A percentile compares a stretch with the other conserved stretches of the same genome.
phyloP scores from a whole-genome alignment of 1,140 invertebrate species.

The Thaumatotibia leucotreta region DNA sequence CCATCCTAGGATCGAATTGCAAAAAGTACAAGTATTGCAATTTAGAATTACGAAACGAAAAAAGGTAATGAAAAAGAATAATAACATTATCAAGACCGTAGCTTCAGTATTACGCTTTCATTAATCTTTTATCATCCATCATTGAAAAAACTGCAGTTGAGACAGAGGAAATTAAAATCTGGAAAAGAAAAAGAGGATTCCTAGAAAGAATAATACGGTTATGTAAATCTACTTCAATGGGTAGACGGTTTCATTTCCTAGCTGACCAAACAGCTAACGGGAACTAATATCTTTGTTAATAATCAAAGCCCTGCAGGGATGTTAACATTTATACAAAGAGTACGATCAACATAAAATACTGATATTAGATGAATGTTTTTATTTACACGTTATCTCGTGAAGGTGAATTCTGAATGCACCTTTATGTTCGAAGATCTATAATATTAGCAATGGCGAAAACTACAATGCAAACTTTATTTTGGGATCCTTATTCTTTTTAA shows the following conservation, averaged over 20 bases:
- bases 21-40: background rate
- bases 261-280: background rate
- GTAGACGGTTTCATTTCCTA: background rate
- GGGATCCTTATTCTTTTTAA: too few species aligned
- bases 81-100: background rate
- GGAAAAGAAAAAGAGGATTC: background rate
- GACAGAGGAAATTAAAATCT: constrained; percentile 8
- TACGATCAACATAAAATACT: too few species aligned
- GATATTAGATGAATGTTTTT: too few species aligned
- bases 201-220: background rate
- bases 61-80: background rate
- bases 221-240: background rate
- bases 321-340: too few species aligned
- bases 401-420: too few species aligned
- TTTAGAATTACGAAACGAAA: too few species aligned
- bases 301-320: too few species aligned
- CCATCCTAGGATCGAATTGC: too few species aligned
- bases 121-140: background rate
- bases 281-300: background rate
- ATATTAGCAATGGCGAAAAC: too few species aligned
- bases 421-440: too few species aligned
- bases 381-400: too few species aligned
- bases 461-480: too few species aligned
- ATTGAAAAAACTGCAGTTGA: constrained; percentile 6
- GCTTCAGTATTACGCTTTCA: background rate